Base-by-base conservation (phyloP, 2,797 vertebrate species). In the Darevskia mixta region DNA sequence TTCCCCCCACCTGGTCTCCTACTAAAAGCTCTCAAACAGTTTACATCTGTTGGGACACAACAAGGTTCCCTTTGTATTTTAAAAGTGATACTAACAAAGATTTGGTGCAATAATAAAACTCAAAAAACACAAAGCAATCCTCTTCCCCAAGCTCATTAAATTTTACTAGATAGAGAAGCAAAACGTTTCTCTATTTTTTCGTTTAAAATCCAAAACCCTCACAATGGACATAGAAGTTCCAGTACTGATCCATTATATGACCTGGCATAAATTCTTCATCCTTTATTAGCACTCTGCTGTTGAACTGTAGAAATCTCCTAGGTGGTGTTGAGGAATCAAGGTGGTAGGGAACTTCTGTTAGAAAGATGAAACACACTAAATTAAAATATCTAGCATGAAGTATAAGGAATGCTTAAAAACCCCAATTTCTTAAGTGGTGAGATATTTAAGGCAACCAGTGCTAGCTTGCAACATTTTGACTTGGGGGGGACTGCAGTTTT, bases 221-320 rank as follows among this genome's bases (percentile, higher is more conserved):
- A 87, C 91, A 95, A 10, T 92, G 92, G 66, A 92, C 85, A 83
- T 98, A 97, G 80, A 95, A 96, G 88, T 94, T 95, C 98, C 98
- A 99, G 83, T 97, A 92, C 64, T 90, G 86, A 88, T 99, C 97
- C 96, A 98, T 97, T 45, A 96, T 3, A 73, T 96, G 91, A 25
- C 92, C 96, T 0, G 98, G 98, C 17, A 98, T 90, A 88, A 98
- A 95, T 91, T 98, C 98, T 41, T 98, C 97, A 86, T 98, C 92
- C 5, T 76, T 85, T 82, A 97, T 94, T 88, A 98, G 64, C 78
- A 95, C 89, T 92, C 97, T 90, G n/a, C 96, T 96, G 82, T 83
- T 93, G 93, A 98, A 96, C 25, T 96, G 96, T 94, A 97, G 96
- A 61, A 98, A 93, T 73, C 25, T 78, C n/a, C 80, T 89, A 79